These are phyloP conservation scores for Apocrypta bakeri DNA, from an alignment of 1,140 invertebrate species.

Conservation along the genomic window DNA sequence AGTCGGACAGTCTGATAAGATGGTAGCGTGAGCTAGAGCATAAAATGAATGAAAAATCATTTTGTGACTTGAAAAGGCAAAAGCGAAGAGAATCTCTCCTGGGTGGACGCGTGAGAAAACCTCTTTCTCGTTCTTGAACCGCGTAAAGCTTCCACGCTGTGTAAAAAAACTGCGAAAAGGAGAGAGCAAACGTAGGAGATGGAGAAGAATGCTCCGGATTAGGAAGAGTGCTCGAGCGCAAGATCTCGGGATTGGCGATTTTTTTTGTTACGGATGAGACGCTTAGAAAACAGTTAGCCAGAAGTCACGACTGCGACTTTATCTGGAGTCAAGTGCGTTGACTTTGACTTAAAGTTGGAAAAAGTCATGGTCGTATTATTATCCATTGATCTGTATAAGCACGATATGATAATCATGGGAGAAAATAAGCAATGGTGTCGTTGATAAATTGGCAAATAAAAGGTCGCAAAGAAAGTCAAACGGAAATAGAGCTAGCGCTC, in stretches of 20 bases:
- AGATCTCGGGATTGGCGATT: slow-evolving; percentile 59
- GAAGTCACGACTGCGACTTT: too few relatives aligned
- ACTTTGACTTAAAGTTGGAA: too few relatives aligned
- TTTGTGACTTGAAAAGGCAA: neutral
- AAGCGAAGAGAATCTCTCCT: neutral
- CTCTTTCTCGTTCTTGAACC: neutral
- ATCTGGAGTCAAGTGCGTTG: too few relatives aligned
- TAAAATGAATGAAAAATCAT: slow-evolving; percentile 48
- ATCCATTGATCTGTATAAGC: too few relatives aligned
- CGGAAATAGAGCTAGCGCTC: neutral
- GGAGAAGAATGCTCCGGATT: slow-evolving; percentile 66
- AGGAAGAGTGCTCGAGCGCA: slow-evolving; percentile 58
- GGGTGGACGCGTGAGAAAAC: neutral
- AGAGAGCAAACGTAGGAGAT: neutral
- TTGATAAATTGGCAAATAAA: too few relatives aligned
- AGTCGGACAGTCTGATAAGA: neutral
- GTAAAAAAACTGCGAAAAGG: neutral
- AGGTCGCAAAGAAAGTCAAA: too few relatives aligned
- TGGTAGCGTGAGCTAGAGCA: slow-evolving; percentile 29
- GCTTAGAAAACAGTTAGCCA: too few relatives aligned
- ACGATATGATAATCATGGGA: too few relatives aligned
- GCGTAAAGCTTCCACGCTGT: neutral
- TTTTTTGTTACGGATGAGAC: slow-evolving; percentile 24
- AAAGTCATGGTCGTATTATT: too few relatives aligned
- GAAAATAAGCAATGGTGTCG: too few relatives aligned